A percentile compares a stretch with the other conserved stretches of the same genome.
Conservation (phyloP, 2,113 vertebrate genomes). For the Podiceps cristatus region DNA sequence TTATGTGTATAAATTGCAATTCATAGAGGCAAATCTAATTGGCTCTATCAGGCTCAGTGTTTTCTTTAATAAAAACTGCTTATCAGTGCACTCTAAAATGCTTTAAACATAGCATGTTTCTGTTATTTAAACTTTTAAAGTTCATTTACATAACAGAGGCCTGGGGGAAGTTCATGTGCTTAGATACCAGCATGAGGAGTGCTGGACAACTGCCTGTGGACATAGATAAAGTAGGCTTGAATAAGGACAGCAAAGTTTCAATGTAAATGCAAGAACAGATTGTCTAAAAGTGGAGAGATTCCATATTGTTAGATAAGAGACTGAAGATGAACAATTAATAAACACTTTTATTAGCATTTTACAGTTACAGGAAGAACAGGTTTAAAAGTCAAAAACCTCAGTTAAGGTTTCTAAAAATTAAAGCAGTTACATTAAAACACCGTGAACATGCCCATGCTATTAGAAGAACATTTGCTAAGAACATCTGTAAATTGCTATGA, state of each 20-base stretch:
- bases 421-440: background rate
- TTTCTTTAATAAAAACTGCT: constrained; percentile 36
- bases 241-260: background rate
- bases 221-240: background rate
- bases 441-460: background rate
- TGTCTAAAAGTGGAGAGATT: background rate
- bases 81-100: constrained; percentile 41
- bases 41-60: background rate
- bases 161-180: constrained; percentile 18
- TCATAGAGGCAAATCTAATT: constrained; percentile 32
- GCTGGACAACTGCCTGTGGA: background rate
- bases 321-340: background rate
- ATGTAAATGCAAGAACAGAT: background rate
- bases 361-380: background rate
- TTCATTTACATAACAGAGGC: constrained; percentile 48
- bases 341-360: background rate
- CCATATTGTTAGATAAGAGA: background rate
- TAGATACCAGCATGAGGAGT: background rate
- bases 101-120: constrained; percentile 41
- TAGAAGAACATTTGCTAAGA: background rate
- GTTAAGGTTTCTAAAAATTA: background rate
- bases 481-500: background rate
- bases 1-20: constrained; percentile 31
- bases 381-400: background rate
- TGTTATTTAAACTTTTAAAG: constrained; percentile 46